Percentiles rank a stretch among this genome's conserved stretches.
Evolutionary conservation across 2,888 invertebrate species (phyloP).

Genomic region (Julus scandinavius): DNA sequence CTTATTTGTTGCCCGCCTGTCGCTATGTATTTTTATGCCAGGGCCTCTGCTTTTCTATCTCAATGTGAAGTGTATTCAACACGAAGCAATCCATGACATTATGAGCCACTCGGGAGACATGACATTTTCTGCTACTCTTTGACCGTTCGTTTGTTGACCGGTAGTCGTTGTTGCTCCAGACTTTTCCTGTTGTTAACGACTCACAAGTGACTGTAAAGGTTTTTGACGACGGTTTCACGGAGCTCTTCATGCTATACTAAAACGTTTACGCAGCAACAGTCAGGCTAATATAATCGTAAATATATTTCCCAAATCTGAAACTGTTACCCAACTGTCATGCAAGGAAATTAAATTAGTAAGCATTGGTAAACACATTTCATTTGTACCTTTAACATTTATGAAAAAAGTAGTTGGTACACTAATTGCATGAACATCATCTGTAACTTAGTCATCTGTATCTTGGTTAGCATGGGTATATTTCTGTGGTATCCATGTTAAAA

Average conservation of each 20-base stretch:
- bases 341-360: too few relatives aligned
- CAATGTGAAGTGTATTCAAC: conserved; percentile 51
- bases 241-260: conserved; percentile 45
- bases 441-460: too few relatives aligned
- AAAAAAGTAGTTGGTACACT: too few relatives aligned
- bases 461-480: too few relatives aligned
- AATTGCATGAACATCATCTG: too few relatives aligned
- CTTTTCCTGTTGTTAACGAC: conserved; percentile 52
- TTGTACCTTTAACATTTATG: too few relatives aligned
- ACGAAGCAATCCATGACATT: conserved; percentile 49
- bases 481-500: too few relatives aligned
- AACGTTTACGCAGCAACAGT: conserved; percentile 26
- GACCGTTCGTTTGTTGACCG: conserved; percentile 50
- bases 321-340: not conserved
- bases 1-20: conserved; percentile 7
- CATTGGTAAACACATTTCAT: too few relatives aligned
- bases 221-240: conserved; percentile 20
- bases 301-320: not conserved
- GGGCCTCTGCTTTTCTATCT: not conserved
- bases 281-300: conserved; percentile 31
- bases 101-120: conserved; percentile 51
- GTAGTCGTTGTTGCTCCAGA: conserved; percentile 49
- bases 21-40: conserved; percentile 35
- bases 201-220: conserved; percentile 47
- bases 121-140: conserved; percentile 50